Evolutionary conservation across 2,797 vertebrate species (phyloP).

Genomic region (Sibirionetta formosa): DNA sequence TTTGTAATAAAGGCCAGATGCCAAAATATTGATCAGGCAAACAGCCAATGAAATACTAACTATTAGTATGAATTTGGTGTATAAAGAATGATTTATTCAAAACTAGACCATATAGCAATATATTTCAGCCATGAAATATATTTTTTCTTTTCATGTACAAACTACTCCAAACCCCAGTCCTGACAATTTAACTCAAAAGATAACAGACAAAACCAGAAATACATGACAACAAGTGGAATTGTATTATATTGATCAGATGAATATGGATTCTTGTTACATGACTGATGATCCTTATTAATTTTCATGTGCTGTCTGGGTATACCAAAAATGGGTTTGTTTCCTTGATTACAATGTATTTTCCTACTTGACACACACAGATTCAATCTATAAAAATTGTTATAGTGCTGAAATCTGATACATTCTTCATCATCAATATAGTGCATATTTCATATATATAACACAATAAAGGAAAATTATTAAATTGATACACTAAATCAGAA

Average conservation of each 20-base stretch:
- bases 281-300: neutral
- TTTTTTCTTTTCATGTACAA: neutral
- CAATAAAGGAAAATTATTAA: constrained; percentile 2
- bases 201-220: neutral
- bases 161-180: neutral
- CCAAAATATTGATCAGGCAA: neutral
- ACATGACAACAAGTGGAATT: neutral
- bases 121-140: neutral
- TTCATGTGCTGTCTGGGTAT: neutral
- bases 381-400: neutral
- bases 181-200: neutral
- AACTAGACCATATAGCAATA: neutral
- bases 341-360: neutral
- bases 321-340: neutral
- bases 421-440: neutral
- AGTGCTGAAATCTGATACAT: neutral
- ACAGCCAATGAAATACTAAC: neutral
- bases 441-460: neutral
- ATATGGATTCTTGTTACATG: neutral
- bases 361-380: neutral
- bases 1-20: neutral
- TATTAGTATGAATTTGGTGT: neutral
- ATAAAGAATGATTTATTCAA: neutral
- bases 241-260: neutral
- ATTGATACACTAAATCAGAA: neutral